phyloP scores from a whole-genome alignment of 30 jellyfish, hydroid and myxozoan genomes.

The Catostylus mosaicus region DNA sequence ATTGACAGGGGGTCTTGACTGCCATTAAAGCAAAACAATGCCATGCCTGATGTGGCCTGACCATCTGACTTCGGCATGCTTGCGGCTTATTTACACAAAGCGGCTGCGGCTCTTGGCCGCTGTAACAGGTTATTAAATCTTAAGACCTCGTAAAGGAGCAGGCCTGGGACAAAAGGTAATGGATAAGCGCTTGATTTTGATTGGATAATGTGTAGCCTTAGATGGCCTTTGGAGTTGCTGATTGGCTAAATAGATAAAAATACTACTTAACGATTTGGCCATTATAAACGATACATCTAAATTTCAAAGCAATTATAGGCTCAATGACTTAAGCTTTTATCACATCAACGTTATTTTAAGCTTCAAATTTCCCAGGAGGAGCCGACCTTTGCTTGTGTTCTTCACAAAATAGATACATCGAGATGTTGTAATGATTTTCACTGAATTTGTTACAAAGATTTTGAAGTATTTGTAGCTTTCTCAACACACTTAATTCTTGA shows the following conservation, averaged over 20 bases:
- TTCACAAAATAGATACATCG: neutral
- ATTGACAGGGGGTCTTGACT: conserved; percentile 1
- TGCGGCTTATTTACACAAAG: conserved; percentile 26
- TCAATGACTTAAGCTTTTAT: conserved; percentile 17
- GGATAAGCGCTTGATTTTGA: conserved; percentile 54
- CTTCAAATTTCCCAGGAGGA: neutral
- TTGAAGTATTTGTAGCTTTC: no score
- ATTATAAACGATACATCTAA: conserved; percentile 49
- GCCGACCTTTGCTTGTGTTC: neutral
- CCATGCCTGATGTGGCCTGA: neutral
- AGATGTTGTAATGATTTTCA: no score
- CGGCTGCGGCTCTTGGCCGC: conserved; percentile 38
- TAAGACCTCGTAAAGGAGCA: conserved; percentile 45
- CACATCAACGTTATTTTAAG: conserved; percentile 7
- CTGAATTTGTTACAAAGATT: no score
- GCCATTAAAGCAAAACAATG: neutral
- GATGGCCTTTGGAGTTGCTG: conserved; percentile 55
- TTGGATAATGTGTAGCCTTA: conserved; percentile 55
- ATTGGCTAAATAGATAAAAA: conserved; percentile 52
- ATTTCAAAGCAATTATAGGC: conserved; percentile 46
- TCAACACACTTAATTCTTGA: no score
- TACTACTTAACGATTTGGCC: conserved; percentile 33
- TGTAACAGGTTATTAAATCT: conserved; percentile 28
- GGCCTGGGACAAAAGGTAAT: conserved; percentile 57
- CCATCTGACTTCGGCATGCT: conserved; percentile 47